Evolutionary conservation across 2,888 invertebrate genomes (phyloP).

Genomic region (Abrostola tripartita): DNA sequence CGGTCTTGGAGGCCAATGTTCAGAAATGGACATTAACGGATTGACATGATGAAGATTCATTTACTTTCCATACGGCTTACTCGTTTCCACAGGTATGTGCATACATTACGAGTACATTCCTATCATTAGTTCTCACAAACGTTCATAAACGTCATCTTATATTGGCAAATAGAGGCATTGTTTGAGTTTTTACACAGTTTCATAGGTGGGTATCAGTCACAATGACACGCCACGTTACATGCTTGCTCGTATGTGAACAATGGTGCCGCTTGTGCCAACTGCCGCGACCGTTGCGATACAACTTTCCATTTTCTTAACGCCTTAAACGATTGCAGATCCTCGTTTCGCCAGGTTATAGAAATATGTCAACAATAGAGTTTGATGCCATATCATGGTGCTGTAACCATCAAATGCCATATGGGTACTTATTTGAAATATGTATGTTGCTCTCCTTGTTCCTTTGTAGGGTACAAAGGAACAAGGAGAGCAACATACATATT

Average conservation of each 20-base stretch:
- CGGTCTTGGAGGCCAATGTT: not conserved
- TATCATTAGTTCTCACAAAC: conserved; percentile 62
- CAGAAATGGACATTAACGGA: not conserved
- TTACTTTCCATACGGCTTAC: conserved; percentile 19
- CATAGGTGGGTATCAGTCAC: conserved; percentile 63
- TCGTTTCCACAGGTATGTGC: conserved; percentile 25
- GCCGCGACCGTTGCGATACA: conserved; percentile 55
- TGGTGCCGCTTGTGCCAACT: conserved; percentile 67
- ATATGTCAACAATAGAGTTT: conserved; percentile 13
- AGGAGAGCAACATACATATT: conserved; percentile 7
- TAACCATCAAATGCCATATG: too few species aligned
- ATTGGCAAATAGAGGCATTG: conserved; percentile 76
- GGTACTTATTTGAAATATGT: conserved; percentile 16
- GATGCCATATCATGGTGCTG: too few species aligned
- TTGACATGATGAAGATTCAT: not conserved
- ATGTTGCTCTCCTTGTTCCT: not conserved
- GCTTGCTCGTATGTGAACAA: conserved; percentile 71
- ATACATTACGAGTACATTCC: conserved; percentile 35
- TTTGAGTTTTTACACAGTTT: conserved; percentile 70
- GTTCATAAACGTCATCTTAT: conserved; percentile 57
- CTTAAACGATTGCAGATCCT: conserved; percentile 46
- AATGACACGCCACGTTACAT: conserved; percentile 74
- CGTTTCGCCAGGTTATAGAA: conserved; percentile 43
- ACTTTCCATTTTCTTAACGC: conserved; percentile 66
- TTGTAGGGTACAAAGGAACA: too few species aligned